phyloP scores from a whole-genome alignment of 1,140 invertebrate species.

The Cryptotermes secundus region DNA sequence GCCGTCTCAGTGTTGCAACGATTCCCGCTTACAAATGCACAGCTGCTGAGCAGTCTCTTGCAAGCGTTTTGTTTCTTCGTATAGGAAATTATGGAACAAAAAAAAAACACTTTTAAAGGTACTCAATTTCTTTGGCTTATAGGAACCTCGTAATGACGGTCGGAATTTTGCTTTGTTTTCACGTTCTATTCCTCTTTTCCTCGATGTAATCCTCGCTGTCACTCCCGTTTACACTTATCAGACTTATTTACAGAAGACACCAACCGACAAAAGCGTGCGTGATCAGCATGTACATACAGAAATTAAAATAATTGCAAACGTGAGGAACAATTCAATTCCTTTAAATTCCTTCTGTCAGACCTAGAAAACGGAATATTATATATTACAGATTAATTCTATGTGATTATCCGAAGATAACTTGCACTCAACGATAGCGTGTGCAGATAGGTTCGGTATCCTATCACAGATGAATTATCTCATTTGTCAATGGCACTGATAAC shows the following conservation, averaged over 20 bases:
- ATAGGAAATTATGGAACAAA: not conserved
- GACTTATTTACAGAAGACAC: too few species aligned
- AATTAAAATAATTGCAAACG: too few species aligned
- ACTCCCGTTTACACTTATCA: too few species aligned
- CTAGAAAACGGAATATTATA: not conserved
- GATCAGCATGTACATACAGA: too few species aligned
- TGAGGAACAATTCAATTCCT: not conserved
- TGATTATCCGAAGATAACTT: not conserved
- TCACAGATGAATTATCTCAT: not conserved
- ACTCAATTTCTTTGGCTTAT: not conserved
- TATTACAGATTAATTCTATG: not conserved
- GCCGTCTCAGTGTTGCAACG: not conserved
- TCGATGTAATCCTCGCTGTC: not conserved
- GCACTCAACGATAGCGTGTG: too few species aligned
- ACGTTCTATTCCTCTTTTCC: not conserved
- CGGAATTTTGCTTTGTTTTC: not conserved
- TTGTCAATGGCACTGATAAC: not conserved
- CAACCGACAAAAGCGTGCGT: too few species aligned
- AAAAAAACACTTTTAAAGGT: not conserved
- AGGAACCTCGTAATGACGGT: not conserved
- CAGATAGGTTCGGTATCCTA: too few species aligned
- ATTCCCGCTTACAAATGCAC: not conserved
- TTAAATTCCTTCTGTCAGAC: not conserved
- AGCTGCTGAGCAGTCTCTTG: not conserved
- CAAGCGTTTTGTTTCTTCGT: not conserved